Base-by-base conservation (phyloP, 1,140 invertebrate genomes). In the Anastatus disparis region DNA sequence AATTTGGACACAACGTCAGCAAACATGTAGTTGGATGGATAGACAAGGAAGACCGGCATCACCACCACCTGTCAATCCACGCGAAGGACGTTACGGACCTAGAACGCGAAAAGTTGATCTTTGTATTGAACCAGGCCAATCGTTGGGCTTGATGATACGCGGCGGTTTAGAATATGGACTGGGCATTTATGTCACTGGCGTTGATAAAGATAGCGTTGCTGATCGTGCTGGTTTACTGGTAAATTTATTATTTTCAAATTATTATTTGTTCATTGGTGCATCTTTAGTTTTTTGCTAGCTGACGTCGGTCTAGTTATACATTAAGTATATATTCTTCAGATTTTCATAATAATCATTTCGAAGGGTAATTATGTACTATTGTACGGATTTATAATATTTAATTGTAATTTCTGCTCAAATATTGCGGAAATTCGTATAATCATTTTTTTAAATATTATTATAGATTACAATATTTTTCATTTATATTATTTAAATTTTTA, bases 121-220 rank as follows among this genome's bases (percentile, higher is more conserved):
- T 65, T 92, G 91, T 75, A 95, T 97, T 76, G 93, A 96, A 79
- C 93, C 94, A 6, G 94, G 94, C 1, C 93, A 96, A 78, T 95
- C 93, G 63, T 85, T 98, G 58, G 96, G 96, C 12, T 85, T 98
- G 68, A 96, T 97, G 94, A 97, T 98, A 62, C 87, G 96, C 58
- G 96, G 96, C 24, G 96, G 96, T 2, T 89, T 94, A 22, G 96
- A 98, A 81, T 97, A 97, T 84, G 96, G 94, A 73, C 89, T 97
- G 44, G 96, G 96, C 1, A 97, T 98, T 79, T 98, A 97, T 85
- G 92, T 98, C 70, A 97, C 96, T 1, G 95, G 95, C 2, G 94
- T 98, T 13, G 96, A 97, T 83, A 93, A 93, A 77, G 93, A 94
- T 75, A 97, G 95, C 29, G 93, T 96, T 0, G 95, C 95, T 1